These are phyloP conservation scores for Acanthosoma haemorrhoidale DNA, from an alignment of 2,888 invertebrate species.

Conservation along the genomic window DNA sequence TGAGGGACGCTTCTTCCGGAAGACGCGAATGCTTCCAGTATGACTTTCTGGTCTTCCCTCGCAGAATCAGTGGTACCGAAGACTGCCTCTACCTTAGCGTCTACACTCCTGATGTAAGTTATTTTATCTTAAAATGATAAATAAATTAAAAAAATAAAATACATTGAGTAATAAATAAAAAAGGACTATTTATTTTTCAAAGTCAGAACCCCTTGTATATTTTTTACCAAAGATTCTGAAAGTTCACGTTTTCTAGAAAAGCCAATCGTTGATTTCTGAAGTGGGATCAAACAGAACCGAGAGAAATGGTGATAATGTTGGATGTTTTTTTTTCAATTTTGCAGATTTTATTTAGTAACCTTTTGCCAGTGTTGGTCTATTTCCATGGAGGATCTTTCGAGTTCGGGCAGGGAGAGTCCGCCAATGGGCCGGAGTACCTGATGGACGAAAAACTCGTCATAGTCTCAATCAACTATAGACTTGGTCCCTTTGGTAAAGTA, in stretches of 20 bases:
- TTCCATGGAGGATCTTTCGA: slow-evolving; percentile 43
- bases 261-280: background rate
- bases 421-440: background rate
- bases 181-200: background rate
- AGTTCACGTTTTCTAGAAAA: background rate
- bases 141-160: background rate
- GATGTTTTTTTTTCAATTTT: no score
- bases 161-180: background rate
- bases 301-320: background rate
- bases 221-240: background rate
- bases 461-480: background rate
- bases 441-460: slow-evolving; percentile 15
- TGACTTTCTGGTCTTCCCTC: background rate
- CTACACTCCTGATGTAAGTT: slow-evolving; percentile 37
- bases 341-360: background rate
- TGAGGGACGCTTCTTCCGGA: background rate
- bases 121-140: no score
- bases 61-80: slow-evolving; percentile 26
- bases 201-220: background rate
- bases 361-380: slow-evolving; percentile 41
- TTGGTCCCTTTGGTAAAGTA: background rate
- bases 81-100: slow-evolving; percentile 38
- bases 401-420: slow-evolving; percentile 32
- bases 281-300: background rate
- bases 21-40: background rate